A percentile compares a stretch with the other conserved stretches of the same genome.
These are phyloP conservation scores for Lepidurus apus DNA, from an alignment of 1,140 invertebrate genomes.

Conservation along the genomic window DNA sequence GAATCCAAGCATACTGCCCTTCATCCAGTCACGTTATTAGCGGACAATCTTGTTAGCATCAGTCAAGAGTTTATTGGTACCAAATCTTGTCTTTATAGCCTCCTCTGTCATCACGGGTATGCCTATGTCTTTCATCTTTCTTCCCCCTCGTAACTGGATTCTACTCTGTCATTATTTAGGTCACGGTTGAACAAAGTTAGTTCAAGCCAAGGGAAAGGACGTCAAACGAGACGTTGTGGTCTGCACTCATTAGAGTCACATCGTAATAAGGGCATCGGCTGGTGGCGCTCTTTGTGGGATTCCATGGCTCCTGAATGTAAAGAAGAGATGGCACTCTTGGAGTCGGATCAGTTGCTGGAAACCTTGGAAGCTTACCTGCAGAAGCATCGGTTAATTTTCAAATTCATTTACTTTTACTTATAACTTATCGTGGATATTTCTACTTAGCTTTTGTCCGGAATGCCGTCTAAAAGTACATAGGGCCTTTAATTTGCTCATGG, in stretches of 20 bases:
- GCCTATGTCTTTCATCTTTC: conserved; percentile 35
- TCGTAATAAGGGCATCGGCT: conserved; percentile 53
- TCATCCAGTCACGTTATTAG: conserved; percentile 66
- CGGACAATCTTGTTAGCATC: conserved; percentile 65
- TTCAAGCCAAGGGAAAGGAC: conserved; percentile 72
- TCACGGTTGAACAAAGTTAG: conserved; percentile 42
- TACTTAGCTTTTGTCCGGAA: conserved; percentile 74
- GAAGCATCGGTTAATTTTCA: conserved; percentile 64
- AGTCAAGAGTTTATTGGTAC: conserved; percentile 67
- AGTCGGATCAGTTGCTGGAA: conserved; percentile 69
- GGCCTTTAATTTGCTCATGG: conserved; percentile 78
- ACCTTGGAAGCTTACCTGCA: conserved; percentile 81
- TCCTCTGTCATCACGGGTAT: conserved; percentile 81
- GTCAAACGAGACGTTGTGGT: conserved; percentile 77
- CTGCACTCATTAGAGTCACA: conserved; percentile 83
- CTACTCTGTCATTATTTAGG: conserved; percentile 26
- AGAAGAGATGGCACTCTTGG: conserved; percentile 77
- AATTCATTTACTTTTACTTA: conserved; percentile 16
- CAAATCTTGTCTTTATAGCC: conserved; percentile 68
- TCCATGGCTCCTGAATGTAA: conserved; percentile 74
- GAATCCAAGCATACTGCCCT: conserved; percentile 74
- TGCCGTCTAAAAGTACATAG: conserved; percentile 83
- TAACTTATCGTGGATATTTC: conserved; percentile 21
- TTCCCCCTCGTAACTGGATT: background rate
- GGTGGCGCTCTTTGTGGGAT: conserved; percentile 65